phyloP scores from a whole-genome alignment of 2,113 vertebrate species.

The Aptenodytes forsteri region DNA sequence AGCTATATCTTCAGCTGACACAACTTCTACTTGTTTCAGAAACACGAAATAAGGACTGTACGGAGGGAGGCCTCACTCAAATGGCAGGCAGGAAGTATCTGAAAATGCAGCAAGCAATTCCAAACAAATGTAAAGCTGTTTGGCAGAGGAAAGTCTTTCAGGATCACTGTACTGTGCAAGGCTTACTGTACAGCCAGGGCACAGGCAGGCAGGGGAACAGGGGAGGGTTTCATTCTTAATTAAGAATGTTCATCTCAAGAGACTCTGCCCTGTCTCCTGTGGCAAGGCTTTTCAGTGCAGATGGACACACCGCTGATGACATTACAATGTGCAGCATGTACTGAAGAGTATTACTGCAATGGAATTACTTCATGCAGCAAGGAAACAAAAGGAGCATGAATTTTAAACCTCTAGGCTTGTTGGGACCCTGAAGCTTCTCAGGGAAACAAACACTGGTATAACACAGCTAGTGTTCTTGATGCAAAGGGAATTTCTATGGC shows the following conservation, averaged over 20 bases:
- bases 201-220: neutral
- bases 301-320: slow-evolving; percentile 62
- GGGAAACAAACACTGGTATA: slow-evolving; percentile 34
- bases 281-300: slow-evolving; percentile 50
- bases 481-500: slow-evolving; percentile 57
- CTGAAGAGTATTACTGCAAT: slow-evolving; percentile 49
- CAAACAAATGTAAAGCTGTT: slow-evolving; percentile 10
- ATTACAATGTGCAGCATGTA: slow-evolving; percentile 29
- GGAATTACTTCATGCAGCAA: slow-evolving; percentile 56
- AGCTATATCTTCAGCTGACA: neutral
- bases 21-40: neutral
- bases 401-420: slow-evolving; percentile 56
- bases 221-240: slow-evolving; percentile 50
- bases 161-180: slow-evolving; percentile 13
- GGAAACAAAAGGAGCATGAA: slow-evolving; percentile 51
- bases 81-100: slow-evolving; percentile 42
- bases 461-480: slow-evolving; percentile 23
- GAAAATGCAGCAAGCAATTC: slow-evolving; percentile 15
- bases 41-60: neutral
- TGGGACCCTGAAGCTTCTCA: slow-evolving; percentile 46
- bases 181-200: slow-evolving; percentile 33
- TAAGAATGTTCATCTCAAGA: slow-evolving; percentile 28
- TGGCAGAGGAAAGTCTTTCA: slow-evolving; percentile 12
- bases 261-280: slow-evolving; percentile 29
- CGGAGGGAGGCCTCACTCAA: neutral